Base-by-base conservation (phyloP, 1,140 invertebrate species). In the Drosophila melanica region DNA sequence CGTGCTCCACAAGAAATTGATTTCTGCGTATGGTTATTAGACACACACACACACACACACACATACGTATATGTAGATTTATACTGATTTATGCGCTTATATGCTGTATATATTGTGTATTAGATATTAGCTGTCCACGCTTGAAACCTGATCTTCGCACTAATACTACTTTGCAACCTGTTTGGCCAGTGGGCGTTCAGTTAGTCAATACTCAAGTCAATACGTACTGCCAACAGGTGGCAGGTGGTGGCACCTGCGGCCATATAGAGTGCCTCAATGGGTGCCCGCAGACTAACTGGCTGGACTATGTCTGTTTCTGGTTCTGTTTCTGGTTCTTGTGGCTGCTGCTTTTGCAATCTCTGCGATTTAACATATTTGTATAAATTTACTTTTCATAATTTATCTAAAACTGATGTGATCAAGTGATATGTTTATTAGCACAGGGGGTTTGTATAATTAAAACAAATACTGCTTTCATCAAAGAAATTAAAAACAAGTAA, bases 1-100 rank as follows among this genome's bases (percentile, higher is more conserved):
- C 82, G 81, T 87, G 81, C 80, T 75, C 71, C 50, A 75, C 41
- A 55, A 60, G 51, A 77, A 72, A 81, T 87, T 87, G 81, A 87
- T 81, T 78, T 72, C 30, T 70, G 78, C 55, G 70, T 86, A 58
- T 81, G 77, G 50, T 64, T 81, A 78, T 86, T 86, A 75, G 74
- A 71, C 48, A 64, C 59, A 74, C 14, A 72, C 58, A 59, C 44
- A 71, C 48, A 64, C 59, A 74, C 14, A 72, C 58, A 59, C 44
- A 33, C 20, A 20, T 54, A 58, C 27, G 6, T 44, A 44, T 45
- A 37, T n/a, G 11, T 37, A 48, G 27, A 57, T 33, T 10, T 35
- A 37, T 10, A 35, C 23, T 48, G 27, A 57, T 33, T 10, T 42
- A 37, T 10, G 47, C 23, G 10, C 18, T 30, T 16, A 30, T 30